These are phyloP conservation scores for Podarcis cretensis DNA, from an alignment of 2,113 vertebrate species.

Conservation along the genomic window DNA sequence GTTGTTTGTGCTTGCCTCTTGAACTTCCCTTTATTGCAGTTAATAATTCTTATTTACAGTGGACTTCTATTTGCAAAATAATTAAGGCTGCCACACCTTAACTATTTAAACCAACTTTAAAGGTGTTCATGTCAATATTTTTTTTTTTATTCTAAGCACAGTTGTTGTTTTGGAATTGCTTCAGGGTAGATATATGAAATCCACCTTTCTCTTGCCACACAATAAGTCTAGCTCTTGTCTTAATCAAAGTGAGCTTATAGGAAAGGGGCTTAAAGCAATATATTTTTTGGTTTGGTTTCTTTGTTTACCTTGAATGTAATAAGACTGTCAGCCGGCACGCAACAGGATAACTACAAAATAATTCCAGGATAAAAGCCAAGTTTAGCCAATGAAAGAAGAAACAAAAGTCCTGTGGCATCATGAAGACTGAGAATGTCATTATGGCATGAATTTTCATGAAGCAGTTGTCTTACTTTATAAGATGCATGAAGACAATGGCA, in stretches of 20 bases:
- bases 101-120: neutral
- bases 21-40: constrained; percentile 76
- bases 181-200: too few species aligned
- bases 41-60: constrained; percentile 50
- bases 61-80: constrained; percentile 32
- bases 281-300: too few species aligned
- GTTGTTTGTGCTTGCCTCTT: constrained; percentile 76
- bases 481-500: neutral
- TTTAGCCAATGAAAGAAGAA: too few species aligned
- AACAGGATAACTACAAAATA: neutral
- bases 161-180: neutral
- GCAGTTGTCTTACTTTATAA: neutral
- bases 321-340: neutral
- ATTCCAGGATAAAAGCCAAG: neutral
- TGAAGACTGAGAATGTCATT: neutral
- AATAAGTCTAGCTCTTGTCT: neutral
- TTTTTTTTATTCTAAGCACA: neutral
- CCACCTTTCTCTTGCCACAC: neutral
- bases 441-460: neutral
- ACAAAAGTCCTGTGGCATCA: neutral
- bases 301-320: neutral
- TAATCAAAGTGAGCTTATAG: neutral
- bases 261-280: neutral
- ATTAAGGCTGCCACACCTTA: constrained; percentile 58
- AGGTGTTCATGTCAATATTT: constrained; percentile 6